Conservation (phyloP, 2,888 invertebrate species). For the Dicyrtomina minuta region DNA sequence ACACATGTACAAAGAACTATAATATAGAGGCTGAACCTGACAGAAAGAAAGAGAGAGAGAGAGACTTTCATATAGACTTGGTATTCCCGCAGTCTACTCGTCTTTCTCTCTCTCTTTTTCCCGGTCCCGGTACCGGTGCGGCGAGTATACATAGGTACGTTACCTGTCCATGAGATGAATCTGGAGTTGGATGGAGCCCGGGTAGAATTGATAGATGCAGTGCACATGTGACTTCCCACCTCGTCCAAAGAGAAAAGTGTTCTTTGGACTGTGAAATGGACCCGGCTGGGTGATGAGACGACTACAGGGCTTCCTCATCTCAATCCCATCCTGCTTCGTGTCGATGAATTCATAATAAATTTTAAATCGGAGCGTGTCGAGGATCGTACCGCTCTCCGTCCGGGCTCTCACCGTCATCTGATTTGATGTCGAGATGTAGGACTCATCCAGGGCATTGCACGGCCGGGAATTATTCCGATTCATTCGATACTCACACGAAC, state of each 20-base stretch:
- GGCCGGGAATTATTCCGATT: conserved; percentile 26
- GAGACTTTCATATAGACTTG: too few relatives aligned
- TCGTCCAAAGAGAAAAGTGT: conserved; percentile 78
- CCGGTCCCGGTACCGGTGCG: too few relatives aligned
- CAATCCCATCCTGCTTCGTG: conserved; percentile 47
- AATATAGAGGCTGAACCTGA: too few relatives aligned
- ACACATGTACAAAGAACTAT: too few relatives aligned
- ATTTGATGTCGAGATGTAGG: conserved; percentile 25
- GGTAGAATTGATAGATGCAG: conserved; percentile 69
- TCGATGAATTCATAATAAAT: conserved; percentile 82
- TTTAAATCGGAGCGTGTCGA: conserved; percentile 75
- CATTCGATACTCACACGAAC: conserved; percentile 25
- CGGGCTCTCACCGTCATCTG: conserved; percentile 27
- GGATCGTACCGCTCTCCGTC: conserved; percentile 72
- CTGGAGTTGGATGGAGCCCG: conserved; percentile 24
- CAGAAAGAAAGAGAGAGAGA: too few relatives aligned
- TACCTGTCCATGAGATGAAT: conserved; percentile 24
- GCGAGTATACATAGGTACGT: too few relatives aligned
- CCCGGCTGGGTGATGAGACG: conserved; percentile 25
- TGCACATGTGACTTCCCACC: conserved; percentile 75
- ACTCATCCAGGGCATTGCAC: conserved; percentile 23
- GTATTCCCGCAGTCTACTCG: too few relatives aligned
- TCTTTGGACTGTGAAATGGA: conserved; percentile 66
- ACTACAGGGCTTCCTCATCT: conserved; percentile 27
- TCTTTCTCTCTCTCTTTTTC: too few relatives aligned